Evolutionary conservation across 2,113 vertebrate genomes (phyloP), one percentile per base, ranked within the genome.

Genomic region (Stigmatopora argus): DNA sequence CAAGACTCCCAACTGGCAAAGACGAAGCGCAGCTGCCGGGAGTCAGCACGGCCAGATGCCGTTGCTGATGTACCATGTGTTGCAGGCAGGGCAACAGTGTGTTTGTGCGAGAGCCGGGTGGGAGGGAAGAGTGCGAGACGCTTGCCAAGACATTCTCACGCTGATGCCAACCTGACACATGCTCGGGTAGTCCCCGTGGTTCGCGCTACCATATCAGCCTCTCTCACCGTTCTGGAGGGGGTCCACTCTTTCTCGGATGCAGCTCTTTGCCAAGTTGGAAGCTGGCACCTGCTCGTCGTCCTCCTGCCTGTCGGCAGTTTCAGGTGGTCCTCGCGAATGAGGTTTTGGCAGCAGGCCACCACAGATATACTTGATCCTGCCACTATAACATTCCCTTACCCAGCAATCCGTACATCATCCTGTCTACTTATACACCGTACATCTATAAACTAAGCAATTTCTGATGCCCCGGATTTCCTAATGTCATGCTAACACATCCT

Each of bases 1-100:
- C 91, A 92, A 92, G 86, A 84, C 84, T 90, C 87, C 91, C 91
- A 92, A 92, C 91, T 92, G 91, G 90, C 75, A 79, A 90, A 91
- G 90, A 91, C 78, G 89, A 91, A 90, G 87, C 91, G 86, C 91
- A 92, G 91, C 91, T 92, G 91, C 88, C 85, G 87, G 87, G 88
- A 92, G 88, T 91, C 91, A 91, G 79, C 77, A 73, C 83, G 83
- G 90, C 91, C 91, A 92, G 91, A 92, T 92, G 91, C 91, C 87
- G 84, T 88, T 84, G 86, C 87, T 87, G 88, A 90, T 85, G 87
- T 90, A 90, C 90, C 91, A 92, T 92, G 90, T 92, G 91, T 92
- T 92, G 89, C 79, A 88, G 89, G 89, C 86, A 84, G 90, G 91
- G 90, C 90, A 90, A 82, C 83, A 84, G 85, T 84, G 86, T 87